A percentile compares a stretch with the other conserved stretches of the same genome.
phyloP scores from a whole-genome alignment of 1,140 invertebrate species.

The Drosophila ogumai region DNA sequence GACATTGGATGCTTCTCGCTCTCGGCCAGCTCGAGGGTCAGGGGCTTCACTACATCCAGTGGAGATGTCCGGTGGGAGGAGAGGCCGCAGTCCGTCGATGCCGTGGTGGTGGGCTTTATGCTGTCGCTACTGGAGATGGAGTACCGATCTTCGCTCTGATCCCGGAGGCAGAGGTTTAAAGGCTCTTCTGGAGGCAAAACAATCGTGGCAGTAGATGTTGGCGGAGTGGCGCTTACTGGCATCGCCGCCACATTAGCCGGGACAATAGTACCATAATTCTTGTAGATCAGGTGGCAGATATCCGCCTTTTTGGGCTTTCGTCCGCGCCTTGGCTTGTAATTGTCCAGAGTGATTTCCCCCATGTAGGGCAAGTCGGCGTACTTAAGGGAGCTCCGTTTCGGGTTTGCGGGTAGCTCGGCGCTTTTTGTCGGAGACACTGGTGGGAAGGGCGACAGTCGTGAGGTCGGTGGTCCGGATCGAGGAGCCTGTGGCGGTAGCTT shows the following conservation, averaged over 20 bases:
- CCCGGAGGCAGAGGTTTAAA: constrained; percentile 93
- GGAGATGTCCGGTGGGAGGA: constrained; percentile 68
- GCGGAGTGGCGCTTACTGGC: constrained; percentile 8
- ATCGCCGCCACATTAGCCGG: constrained; percentile 76
- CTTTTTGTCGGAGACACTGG: constrained; percentile 62
- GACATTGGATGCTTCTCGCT: constrained; percentile 25
- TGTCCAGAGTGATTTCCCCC: constrained; percentile 95
- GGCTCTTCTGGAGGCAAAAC: constrained; percentile 87
- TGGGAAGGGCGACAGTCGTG: constrained; percentile 23
- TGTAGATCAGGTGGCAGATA: constrained; percentile 95
- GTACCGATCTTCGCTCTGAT: constrained; percentile 73
- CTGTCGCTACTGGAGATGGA: constrained; percentile 80
- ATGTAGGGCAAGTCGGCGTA: constrained; percentile 95
- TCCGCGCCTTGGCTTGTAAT: constrained; percentile 92
- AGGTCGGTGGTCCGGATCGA: neutral
- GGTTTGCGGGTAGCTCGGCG: constrained; percentile 1
- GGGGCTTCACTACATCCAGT: constrained; percentile 37
- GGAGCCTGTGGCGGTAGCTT: constrained; percentile 22
- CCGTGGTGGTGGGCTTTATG: constrained; percentile 43
- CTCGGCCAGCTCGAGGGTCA: constrained; percentile 48
- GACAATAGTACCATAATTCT: constrained; percentile 94
- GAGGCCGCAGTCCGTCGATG: constrained; percentile 53
- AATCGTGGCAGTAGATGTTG: neutral
- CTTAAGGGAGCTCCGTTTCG: constrained; percentile 86
- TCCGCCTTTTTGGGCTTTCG: constrained; percentile 95